These are phyloP conservation scores for Harpagus bidentatus DNA, from an alignment of 2,113 vertebrate species.

Conservation along the genomic window DNA sequence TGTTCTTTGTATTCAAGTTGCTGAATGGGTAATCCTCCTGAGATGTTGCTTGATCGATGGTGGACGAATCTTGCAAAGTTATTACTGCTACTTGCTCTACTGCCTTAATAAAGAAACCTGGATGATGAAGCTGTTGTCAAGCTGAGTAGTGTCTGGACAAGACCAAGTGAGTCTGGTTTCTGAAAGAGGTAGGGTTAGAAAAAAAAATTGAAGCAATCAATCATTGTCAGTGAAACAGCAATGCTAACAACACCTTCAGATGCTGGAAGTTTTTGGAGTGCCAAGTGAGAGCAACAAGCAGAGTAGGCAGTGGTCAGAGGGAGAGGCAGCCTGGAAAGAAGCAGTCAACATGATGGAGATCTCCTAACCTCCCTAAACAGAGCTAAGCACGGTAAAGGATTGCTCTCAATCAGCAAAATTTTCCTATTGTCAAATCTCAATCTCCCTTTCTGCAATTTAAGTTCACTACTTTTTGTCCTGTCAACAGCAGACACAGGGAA, in stretches of 20 bases:
- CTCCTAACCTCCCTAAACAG: not conserved
- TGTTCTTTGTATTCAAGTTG: not conserved
- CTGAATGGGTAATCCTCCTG: not conserved
- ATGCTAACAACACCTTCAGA: not conserved
- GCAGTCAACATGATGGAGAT: not conserved
- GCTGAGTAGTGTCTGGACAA: not conserved
- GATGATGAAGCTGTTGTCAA: not conserved
- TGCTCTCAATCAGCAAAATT: not conserved
- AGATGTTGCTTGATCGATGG: not conserved
- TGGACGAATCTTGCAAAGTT: not conserved
- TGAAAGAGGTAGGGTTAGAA: not conserved
- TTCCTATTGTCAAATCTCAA: not conserved
- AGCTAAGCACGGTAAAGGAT: not conserved
- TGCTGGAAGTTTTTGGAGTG: not conserved
- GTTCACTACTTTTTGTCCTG: not conserved
- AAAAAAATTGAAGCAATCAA: not conserved
- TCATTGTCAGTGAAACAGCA: not conserved
- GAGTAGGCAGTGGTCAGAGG: not conserved
- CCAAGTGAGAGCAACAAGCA: not conserved
- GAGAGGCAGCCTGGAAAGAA: not conserved
- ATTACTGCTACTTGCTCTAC: not conserved
- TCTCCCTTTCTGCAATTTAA: not conserved
- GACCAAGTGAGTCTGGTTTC: not conserved
- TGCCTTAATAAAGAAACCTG: not conserved
- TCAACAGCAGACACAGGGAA: not conserved